These are phyloP conservation scores for Aviceda subcristata DNA, from an alignment of 2,113 vertebrate genomes.

Conservation along the genomic window DNA sequence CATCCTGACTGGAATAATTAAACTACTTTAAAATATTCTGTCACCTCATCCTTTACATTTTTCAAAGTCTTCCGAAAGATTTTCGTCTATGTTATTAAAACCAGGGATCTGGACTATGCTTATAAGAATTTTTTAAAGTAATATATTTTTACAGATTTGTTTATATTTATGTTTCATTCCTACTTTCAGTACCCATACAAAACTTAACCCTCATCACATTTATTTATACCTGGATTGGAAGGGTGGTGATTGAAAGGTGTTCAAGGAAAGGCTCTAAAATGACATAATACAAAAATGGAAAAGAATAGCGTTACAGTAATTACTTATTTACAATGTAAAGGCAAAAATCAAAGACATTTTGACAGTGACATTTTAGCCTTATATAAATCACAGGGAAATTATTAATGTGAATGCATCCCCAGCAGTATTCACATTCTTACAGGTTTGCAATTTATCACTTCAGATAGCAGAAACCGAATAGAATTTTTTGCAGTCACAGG, in stretches of 20 bases:
- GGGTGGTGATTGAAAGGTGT: not conserved
- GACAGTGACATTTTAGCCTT: not conserved
- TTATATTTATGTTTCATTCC: not conserved
- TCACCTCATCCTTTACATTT: not conserved
- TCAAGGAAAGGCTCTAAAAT: not conserved
- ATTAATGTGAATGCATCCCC: not conserved
- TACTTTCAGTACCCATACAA: not conserved
- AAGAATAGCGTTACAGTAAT: not conserved
- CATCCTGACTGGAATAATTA: not conserved
- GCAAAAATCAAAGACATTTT: not conserved
- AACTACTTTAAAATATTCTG: not conserved
- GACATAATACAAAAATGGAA: not conserved
- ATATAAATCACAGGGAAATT: not conserved
- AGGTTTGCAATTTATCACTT: not conserved
- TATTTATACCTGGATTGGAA: not conserved
- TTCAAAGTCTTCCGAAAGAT: not conserved
- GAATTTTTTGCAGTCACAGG: not conserved
- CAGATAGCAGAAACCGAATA: not conserved
- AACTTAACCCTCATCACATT: not conserved
- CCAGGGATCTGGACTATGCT: not conserved
- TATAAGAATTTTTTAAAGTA: not conserved
- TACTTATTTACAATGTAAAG: not conserved
- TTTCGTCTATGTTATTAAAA: not conserved
- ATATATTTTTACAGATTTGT: not conserved
- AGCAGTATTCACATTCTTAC: not conserved